Conservation (phyloP, 2,888 invertebrate genomes). For the Laothoe populi region DNA sequence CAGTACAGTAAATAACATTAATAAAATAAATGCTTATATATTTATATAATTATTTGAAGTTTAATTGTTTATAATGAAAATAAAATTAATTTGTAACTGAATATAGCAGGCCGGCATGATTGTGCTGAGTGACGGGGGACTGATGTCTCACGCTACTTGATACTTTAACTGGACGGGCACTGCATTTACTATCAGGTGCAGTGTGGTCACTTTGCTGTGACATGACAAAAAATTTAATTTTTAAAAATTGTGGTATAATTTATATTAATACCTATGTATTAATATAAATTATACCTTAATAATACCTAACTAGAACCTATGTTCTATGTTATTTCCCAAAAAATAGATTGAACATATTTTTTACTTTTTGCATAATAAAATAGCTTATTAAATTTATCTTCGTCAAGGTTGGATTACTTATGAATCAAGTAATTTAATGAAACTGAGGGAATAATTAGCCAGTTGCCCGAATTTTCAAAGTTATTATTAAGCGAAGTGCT, state of each 20-base stretch:
- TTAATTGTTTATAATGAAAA: no score
- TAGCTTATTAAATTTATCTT: constrained; percentile 29
- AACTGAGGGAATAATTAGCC: constrained; percentile 78
- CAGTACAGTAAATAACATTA: not conserved
- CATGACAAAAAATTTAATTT: no score
- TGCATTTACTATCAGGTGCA: no score
- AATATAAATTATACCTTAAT: no score
- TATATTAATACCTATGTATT: not conserved
- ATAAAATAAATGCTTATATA: not conserved
- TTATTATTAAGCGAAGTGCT: constrained; percentile 80
- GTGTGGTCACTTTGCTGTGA: no score
- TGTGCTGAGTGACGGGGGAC: no score
- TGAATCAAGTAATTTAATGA: constrained; percentile 62
- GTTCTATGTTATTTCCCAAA: not conserved
- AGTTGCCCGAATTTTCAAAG: constrained; percentile 77
- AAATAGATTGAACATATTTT: not conserved
- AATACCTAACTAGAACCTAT: no score
- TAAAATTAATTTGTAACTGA: no score
- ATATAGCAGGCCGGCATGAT: no score
- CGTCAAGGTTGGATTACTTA: constrained; percentile 57
- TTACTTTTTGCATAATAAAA: constrained; percentile 18
- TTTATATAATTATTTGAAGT: no score
- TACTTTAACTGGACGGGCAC: no score
- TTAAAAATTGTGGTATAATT: not conserved
- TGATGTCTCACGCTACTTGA: no score